Percentiles rank a stretch among this genome's conserved stretches.
phyloP scores from a whole-genome alignment of 2,797 vertebrate genomes.

The Uromys caudimaculatus region DNA sequence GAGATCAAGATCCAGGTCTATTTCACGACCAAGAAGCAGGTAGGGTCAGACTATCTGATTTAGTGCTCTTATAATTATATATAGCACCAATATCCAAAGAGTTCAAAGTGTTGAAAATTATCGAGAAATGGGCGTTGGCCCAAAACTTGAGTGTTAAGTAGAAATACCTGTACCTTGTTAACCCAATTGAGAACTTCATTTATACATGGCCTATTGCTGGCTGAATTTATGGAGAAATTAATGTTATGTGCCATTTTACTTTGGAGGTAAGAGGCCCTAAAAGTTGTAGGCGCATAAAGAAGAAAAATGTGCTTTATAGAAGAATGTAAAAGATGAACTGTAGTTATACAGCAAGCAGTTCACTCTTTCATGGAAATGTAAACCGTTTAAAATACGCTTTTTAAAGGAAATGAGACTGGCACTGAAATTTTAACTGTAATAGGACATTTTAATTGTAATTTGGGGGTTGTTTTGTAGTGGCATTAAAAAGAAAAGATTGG shows the following conservation, averaged over 20 bases:
- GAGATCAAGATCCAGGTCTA: constrained; percentile 90
- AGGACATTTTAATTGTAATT: not conserved
- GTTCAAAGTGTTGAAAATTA: constrained; percentile 73
- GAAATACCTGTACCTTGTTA: not conserved
- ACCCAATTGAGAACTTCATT: constrained; percentile 29
- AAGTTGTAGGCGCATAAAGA: not conserved
- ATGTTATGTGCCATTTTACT: constrained; percentile 14
- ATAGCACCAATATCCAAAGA: constrained; percentile 79
- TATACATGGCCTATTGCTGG: not conserved
- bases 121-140: constrained; percentile 13
- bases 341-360: not conserved
- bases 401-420: not conserved
- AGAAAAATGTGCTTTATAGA: not conserved
- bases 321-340: constrained; percentile 32
- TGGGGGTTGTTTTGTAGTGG: constrained; percentile 4
- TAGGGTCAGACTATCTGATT: constrained; percentile 72
- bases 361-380: not conserved
- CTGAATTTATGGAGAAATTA: constrained; percentile 40
- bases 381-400: constrained; percentile 41
- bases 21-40: constrained; percentile 92
- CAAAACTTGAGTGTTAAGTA: not conserved
- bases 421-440: not conserved
- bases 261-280: constrained; percentile 43
- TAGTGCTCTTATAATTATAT: constrained; percentile 62
- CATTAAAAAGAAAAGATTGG: constrained; percentile 8